Base-by-base conservation (phyloP, 2,797 vertebrate species). In the Melanotaenia parkinsoni region DNA sequence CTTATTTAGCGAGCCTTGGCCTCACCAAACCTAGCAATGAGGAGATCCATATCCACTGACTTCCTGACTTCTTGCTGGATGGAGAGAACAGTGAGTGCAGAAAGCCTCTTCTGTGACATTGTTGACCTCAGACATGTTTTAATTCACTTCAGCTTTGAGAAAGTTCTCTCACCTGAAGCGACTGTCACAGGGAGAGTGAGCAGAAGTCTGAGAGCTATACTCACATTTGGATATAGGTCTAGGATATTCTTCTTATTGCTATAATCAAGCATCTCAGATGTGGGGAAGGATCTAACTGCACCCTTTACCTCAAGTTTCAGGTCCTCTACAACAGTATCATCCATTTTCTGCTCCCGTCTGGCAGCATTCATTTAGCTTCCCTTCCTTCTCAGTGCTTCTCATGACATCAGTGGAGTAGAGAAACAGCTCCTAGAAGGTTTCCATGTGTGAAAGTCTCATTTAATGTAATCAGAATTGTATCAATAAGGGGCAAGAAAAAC, bases 381-480 rank as follows among this genome's bases (percentile, higher is more conserved):
- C 66, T 24, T 33, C 32, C 11, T 54, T 24, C 43, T 35, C 26
- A 16, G 65, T 43, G 37, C 28, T 58, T 38, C 12, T 58, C 24
- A 47, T 59, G 7, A 22, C n/a, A 8, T 24, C 40, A 51, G 40
- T 14, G 40, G 30, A 59, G 5, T 32, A 69, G 1, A 69, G 30
- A 59, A 69, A 69, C 26, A 28, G 28, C 8, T 50, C 54, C 45
- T 58, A 35, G 16, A 47, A 59, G 51, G 40, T 53, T 57, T 80
- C 32, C 59, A 68, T 61, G 24, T 63, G 45, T 30, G 64, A 74
- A 64, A 85, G 40, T 75, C 32, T 76, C 63, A 10, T 62, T 58
- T 45, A 67, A 26, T 10, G 53, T 70, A 28, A 45, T 13, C 4
- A 47, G 56, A 16, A 65, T 64, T 76, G 51, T 63, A 54, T 86